Base-by-base conservation (phyloP, 2,797 vertebrate genomes). In the Hemibagrus guttatus region DNA sequence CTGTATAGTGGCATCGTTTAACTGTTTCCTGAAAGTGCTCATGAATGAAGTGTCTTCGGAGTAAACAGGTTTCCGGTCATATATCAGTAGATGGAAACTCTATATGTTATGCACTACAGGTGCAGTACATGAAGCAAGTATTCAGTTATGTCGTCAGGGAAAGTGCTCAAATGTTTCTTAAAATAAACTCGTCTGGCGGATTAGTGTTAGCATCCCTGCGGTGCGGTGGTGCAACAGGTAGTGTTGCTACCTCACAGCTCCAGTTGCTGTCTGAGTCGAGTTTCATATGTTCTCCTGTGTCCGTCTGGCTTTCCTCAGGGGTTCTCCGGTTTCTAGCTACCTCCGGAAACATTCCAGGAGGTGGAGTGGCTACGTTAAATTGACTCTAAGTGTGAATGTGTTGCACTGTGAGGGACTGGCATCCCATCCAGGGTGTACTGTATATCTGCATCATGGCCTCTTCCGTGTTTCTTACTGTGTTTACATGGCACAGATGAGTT, bases 101-200 rank as follows among this genome's bases (percentile, higher is more conserved):
- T 49, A n/a, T 14, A 72, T 3, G 4, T 9, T 28, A 35, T 31
- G 31, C n/a, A 56, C 49, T 54, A 76, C 74, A 54, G 14, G 19
- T 76, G 42, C 28, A 31, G 9, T 6, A 23, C 9, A 23, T 58
- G 31, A 8, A 54, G 2, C 52, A 39, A 35, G 9, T 79, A 58
- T 58, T 79, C 54, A 39, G 17, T 79, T 58, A 79, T 58, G 56
- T 61, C 16, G 21, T 80, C 39, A 59, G 31, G 54, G 54, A 59
- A 79, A 79, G 54, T 58, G 76, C 56, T 80, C 1, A 12, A 39
- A 80, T 42, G 56, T 7, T 59, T 39, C 76, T 79, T 39, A 59
- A 80, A 80, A 80, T 80, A 80, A 80, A 23, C 56, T 14, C 8
- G 56, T 42, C 76, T 80, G 56, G 56, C 23, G 31, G 76, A 80